These are phyloP conservation scores for Poeciliopsis turrubarensis DNA, from an alignment of 2,113 vertebrate genomes.

Conservation along the genomic window DNA sequence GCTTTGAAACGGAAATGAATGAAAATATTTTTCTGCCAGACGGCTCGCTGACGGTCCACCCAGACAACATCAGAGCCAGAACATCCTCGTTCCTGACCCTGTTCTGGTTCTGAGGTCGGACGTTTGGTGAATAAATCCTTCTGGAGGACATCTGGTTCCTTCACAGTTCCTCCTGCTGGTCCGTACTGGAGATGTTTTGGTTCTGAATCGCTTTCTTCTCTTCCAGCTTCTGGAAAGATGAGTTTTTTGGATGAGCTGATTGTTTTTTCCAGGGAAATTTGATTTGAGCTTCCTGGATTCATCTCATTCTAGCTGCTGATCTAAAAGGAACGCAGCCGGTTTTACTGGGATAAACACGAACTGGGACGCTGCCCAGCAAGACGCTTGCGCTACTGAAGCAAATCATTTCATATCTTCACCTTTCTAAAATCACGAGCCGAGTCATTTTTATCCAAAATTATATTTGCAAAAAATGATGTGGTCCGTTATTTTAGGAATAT, in stretches of 20 bases:
- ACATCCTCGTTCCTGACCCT: no score
- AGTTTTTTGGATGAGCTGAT: neutral
- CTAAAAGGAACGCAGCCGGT: neutral
- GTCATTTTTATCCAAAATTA: no score
- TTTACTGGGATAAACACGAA: slow-evolving; percentile 5
- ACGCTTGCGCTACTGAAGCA: slow-evolving; percentile 20
- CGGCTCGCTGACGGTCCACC: no score
- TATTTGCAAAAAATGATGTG: no score
- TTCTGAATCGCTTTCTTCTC: slow-evolving; percentile 25
- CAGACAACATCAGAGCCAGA: no score
- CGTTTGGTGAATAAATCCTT: neutral
- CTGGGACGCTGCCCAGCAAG: slow-evolving; percentile 8
- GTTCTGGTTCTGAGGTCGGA: no score
- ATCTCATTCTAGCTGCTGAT: neutral
- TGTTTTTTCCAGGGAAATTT: neutral
- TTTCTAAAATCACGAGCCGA: no score
- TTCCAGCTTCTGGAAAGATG: neutral
- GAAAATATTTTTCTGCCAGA: no score
- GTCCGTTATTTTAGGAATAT: neutral
- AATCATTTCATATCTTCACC: neutral
- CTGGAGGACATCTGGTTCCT: no score
- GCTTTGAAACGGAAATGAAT: neutral
- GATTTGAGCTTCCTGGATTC: no score
- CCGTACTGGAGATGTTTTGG: neutral
- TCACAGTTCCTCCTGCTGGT: slow-evolving; percentile 8